These are phyloP conservation scores for Scortum barcoo DNA, from an alignment of 2,113 vertebrate species.

Conservation along the genomic window DNA sequence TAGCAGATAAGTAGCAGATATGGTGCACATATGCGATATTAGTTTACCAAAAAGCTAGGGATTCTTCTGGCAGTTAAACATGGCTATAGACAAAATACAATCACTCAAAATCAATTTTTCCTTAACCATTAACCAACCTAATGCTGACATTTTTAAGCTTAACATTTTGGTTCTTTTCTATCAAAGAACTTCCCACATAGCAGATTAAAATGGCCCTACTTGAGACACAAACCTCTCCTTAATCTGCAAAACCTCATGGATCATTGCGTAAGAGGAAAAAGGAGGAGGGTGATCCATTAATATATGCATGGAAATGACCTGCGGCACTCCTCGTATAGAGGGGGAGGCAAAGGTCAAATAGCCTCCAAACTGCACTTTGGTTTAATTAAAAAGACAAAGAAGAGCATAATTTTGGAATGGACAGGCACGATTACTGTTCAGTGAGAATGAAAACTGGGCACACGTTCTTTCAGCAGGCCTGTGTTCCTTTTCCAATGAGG, in stretches of 20 bases:
- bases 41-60: background rate
- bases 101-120: background rate
- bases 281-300: constrained; percentile 69
- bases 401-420: constrained; percentile 70
- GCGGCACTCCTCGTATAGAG: constrained; percentile 78
- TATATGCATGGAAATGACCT: constrained; percentile 86
- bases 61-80: constrained; percentile 2
- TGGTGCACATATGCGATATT: background rate
- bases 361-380: constrained; percentile 80
- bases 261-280: constrained; percentile 69
- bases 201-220: constrained; percentile 64
- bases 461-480: constrained; percentile 51
- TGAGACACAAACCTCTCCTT: constrained; percentile 65
- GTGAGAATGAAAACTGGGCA: constrained; percentile 50
- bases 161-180: constrained; percentile 48
- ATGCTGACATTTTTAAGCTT: no score
- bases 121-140: background rate
- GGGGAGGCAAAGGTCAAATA: constrained; percentile 81
- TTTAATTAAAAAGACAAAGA: constrained; percentile 89
- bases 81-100: constrained; percentile 1
- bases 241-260: constrained; percentile 77
- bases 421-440: constrained; percentile 67
- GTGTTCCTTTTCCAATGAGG: constrained; percentile 69
- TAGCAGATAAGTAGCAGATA: background rate
- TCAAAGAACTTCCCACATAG: constrained; percentile 45